Base-by-base conservation (phyloP, 1,140 invertebrate species). In the Solenopsis invicta region DNA sequence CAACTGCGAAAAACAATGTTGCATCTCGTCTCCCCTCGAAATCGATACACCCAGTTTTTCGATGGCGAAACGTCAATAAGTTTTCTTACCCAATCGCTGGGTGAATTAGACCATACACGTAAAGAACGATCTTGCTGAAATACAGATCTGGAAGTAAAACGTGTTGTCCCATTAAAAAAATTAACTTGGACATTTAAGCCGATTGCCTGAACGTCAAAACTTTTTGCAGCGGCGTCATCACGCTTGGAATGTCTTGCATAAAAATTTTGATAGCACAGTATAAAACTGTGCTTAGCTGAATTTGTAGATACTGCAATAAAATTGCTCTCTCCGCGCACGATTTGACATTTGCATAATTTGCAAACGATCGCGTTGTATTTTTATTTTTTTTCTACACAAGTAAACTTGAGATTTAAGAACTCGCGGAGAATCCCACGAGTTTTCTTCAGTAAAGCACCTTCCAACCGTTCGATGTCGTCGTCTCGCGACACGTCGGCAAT, bases 401-500 rank as follows among this genome's bases (percentile, higher is more conserved):
- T 69, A 24, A 41, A 34, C 24, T 56, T 48, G 37, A 72, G 21
- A 48, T 74, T 52, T 74, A 21, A 74, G 41, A 50, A 34, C 34
- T 82, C 12, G 52, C 18, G 18, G 24, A 5, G 29, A 74, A 61
- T 45, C 45, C 13, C 12, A 34, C 37, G n/a, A 21, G 41, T 24
- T 52, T 16, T 52, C 50, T 21, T 12, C 13, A 8, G 10, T 2
- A 12, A 48, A 12, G 54, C 34, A 13, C 18, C 18, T 18, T 48
- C 24, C 41, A n/a, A 12, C n/a, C 29, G 69, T 62, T 75, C 69
- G 69, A 59, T 59, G 72, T 41, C 29, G 29, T 29, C 29, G 56
- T 82, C 18, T 74, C 80, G n/a, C 69, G 54, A 59, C 67, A 61
- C 34, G 24, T 59, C 66, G 50, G 41, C 59, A 84, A 62, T 75